Percentiles rank a stretch among this genome's conserved stretches.
These are phyloP conservation scores for Paradoxurus hermaphroditus DNA, from an alignment of 2,113 vertebrate species.

Conservation along the genomic window DNA sequence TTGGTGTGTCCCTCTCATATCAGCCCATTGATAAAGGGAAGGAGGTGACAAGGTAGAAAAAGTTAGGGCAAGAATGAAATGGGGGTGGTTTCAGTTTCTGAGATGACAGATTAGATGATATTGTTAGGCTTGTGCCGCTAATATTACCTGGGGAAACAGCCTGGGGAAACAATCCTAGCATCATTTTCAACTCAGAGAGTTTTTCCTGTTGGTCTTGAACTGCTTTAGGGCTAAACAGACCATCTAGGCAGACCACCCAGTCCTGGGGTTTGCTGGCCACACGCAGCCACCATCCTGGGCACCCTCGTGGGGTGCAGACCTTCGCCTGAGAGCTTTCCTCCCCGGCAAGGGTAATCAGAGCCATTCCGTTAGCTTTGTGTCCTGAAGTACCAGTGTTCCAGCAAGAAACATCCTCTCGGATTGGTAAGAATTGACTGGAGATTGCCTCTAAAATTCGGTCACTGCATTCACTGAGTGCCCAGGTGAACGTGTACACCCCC, in stretches of 20 bases:
- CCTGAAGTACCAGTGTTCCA: not conserved
- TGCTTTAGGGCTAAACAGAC: not conserved
- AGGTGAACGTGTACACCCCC: rapidly evolving
- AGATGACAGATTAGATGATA: not conserved
- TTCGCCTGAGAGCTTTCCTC: not conserved
- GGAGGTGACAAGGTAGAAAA: not conserved
- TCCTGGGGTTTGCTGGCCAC: not conserved
- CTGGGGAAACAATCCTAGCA: not conserved
- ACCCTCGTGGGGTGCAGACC: not conserved
- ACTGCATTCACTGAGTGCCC: not conserved
- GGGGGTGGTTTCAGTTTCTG: not conserved
- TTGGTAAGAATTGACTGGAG: not conserved
- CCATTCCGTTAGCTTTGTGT: not conserved
- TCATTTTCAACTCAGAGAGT: not conserved
- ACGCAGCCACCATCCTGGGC: not conserved
- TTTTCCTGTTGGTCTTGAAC: not conserved
- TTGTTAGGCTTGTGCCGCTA: not conserved
- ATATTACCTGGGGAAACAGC: too few species aligned
- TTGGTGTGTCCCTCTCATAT: not conserved
- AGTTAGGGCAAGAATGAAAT: not conserved
- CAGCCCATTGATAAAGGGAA: not conserved
- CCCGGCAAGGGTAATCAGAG: not conserved
- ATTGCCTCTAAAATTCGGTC: not conserved
- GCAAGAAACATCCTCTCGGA: not conserved
- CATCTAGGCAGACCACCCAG: not conserved